Conservation (phyloP, 2,797 vertebrate species). For the Sparus aurata region DNA sequence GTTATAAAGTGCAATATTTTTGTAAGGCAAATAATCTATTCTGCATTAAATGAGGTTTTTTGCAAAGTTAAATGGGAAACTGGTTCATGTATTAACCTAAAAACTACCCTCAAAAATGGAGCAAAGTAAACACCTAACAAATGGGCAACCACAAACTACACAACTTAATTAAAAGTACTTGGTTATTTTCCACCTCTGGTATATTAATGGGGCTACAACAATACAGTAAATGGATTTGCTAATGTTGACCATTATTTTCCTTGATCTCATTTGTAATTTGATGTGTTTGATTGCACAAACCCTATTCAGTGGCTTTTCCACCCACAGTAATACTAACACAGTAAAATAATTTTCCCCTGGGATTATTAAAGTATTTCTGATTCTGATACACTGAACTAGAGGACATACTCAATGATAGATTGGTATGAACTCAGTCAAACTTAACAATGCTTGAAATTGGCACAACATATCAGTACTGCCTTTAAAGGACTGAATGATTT, state of each 20-base stretch:
- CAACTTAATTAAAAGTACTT: background rate
- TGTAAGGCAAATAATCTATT: background rate
- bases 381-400: background rate
- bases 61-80: background rate
- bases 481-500: background rate
- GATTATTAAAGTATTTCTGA: too few relatives aligned
- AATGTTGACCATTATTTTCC: background rate
- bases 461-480: background rate
- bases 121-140: background rate
- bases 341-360: too few relatives aligned
- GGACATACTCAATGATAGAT: background rate
- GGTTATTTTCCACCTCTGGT: conserved; percentile 47
- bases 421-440: background rate
- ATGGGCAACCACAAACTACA: background rate
- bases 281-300: conserved; percentile 1
- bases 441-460: background rate
- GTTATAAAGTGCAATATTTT: too few relatives aligned
- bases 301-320: conserved; percentile 12
- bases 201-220: background rate
- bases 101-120: background rate
- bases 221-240: background rate
- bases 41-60: background rate
- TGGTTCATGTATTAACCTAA: background rate
- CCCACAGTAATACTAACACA: conserved; percentile 4
- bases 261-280: background rate